phyloP scores from a whole-genome alignment of 2,888 invertebrate genomes.

The Cephus pulcher region DNA sequence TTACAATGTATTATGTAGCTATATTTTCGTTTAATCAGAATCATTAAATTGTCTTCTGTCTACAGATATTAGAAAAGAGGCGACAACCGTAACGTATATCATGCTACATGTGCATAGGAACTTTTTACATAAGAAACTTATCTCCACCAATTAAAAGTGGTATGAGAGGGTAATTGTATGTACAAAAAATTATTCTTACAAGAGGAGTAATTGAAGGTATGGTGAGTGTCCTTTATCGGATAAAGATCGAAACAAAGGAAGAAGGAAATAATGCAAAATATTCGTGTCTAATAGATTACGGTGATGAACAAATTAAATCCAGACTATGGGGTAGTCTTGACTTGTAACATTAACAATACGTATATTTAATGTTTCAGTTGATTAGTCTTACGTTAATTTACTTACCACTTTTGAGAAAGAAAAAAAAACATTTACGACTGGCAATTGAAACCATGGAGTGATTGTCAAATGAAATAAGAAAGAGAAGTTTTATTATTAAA shows the following conservation, averaged over 20 bases:
- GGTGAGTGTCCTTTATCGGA: neutral
- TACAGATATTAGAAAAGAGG: slow-evolving; percentile 32
- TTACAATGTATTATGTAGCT: neutral
- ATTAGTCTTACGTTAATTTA: neutral
- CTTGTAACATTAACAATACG: neutral
- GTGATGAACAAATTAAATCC: neutral
- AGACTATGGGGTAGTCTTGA: neutral
- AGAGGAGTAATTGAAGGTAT: neutral
- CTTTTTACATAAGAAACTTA: neutral
- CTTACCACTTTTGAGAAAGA: neutral
- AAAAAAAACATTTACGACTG: neutral
- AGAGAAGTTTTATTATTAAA: slow-evolving; percentile 36
- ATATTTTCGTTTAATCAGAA: neutral
- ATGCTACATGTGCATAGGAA: neutral
- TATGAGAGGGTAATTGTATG: neutral
- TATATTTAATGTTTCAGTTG: neutral
- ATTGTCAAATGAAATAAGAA: neutral
- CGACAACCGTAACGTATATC: slow-evolving; percentile 7
- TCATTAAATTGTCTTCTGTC: slow-evolving; percentile 11
- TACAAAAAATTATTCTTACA: neutral
- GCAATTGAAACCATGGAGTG: neutral
- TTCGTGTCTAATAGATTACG: neutral
- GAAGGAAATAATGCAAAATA: neutral
- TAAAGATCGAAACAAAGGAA: neutral
- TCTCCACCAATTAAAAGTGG: neutral